Base-by-base conservation (phyloP, 2,797 vertebrate species). In the Borostomias antarcticus region DNA sequence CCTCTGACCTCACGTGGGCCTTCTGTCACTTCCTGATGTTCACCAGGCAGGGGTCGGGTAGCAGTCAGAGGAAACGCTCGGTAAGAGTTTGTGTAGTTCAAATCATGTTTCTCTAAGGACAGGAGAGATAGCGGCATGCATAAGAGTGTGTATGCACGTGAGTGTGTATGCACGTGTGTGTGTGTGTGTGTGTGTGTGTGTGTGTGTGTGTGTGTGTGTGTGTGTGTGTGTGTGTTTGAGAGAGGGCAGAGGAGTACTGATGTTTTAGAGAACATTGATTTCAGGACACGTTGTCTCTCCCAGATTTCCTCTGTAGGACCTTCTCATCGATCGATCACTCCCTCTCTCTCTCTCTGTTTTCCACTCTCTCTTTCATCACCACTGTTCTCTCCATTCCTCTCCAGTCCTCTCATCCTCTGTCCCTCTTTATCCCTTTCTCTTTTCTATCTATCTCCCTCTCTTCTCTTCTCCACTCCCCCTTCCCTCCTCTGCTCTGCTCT, bases 221-320 rank as follows among this genome's bases (percentile, higher is more conserved):
- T 19, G 30, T 30, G 43, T 51, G 26, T 30, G 10, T 30, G 26
- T 1, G 25, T 7, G 54, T 32, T 21, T 56, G 61, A 35, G 8
- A 57, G 15, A 17, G 23, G n/a, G 43, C 15, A 5, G n/a, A 19
- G n/a, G 5, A 8, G 3, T 13, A 3, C 47, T 45, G 60, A 58
- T 52, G 30, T 68, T 77, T 19, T 40, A 63, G 48, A 48, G 11
- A 48, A 35, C 69, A 80, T 73, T 76, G 76, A 81, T 81, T 79
- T 80, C 71, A 69, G 70, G 66, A 76, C 37, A 62, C 43, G 64
- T 68, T 75, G 60, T 67, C 77, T 73, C 68, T 69, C 69, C 78
- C 66, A 71, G 50, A 70, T 29, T 40, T 56, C 62, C 70, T 64
- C 62, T 57, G 63, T 76, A 60, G 66, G 47, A 79, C 64, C 62